These are phyloP conservation scores for Gephyroberyx darwinii DNA, from an alignment of 2,797 vertebrate genomes.

Conservation along the genomic window DNA sequence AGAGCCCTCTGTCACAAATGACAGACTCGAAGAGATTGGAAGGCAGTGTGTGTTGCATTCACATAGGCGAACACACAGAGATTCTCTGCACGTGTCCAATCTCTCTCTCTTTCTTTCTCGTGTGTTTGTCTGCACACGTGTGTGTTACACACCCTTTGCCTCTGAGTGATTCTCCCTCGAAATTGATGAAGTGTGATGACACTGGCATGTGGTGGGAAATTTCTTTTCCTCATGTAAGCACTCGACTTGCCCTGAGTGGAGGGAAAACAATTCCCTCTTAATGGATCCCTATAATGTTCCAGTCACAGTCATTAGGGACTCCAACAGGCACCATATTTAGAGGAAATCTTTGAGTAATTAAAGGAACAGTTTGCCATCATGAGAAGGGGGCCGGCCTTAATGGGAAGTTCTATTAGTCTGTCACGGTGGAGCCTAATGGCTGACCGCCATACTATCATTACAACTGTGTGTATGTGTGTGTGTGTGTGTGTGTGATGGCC, in stretches of 20 bases:
- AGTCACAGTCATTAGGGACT: conserved; percentile 72
- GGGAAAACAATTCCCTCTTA: conserved; percentile 62
- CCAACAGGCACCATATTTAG: conserved; percentile 70
- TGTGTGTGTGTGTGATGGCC: conserved; percentile 41
- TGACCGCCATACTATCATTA: conserved; percentile 63
- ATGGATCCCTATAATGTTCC: conserved; percentile 71
- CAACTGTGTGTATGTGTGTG: conserved; percentile 28
- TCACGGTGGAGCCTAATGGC: conserved; percentile 60
- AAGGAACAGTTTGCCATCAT: conserved; percentile 64
- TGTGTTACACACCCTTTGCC: neutral
- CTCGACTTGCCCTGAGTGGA: conserved; percentile 41
- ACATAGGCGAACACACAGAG: neutral
- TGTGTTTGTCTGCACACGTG: neutral
- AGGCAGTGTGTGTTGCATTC: too few relatives aligned
- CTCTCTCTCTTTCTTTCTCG: neutral
- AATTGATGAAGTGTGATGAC: conserved; percentile 44
- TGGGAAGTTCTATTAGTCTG: conserved; percentile 67
- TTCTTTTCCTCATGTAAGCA: conserved; percentile 27
- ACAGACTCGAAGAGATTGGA: neutral
- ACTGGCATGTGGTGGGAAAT: conserved; percentile 35
- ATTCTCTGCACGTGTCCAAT: neutral
- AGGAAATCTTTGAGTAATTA: conserved; percentile 77
- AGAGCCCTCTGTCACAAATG: neutral
- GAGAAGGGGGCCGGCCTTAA: conserved; percentile 60
- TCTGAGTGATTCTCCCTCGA: conserved; percentile 1